Evolutionary conservation across 2,797 vertebrate genomes (phyloP).

Genomic region (Adelosebastes latens): DNA sequence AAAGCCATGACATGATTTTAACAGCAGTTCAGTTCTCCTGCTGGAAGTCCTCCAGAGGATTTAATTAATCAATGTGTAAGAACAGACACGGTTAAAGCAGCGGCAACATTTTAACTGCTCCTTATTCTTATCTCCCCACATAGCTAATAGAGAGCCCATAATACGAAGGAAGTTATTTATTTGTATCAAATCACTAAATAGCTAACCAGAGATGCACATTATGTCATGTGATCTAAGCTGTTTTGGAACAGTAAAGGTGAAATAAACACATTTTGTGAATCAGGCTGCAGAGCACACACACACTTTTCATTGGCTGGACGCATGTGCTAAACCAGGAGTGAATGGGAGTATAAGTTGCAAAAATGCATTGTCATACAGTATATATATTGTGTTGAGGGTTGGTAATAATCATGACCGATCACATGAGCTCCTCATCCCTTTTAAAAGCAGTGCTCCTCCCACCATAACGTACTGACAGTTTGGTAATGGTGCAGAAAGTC

Average conservation of each 20-base stretch:
- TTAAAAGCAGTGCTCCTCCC: neutral
- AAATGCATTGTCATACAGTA: neutral
- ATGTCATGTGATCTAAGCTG: neutral
- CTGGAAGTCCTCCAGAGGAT: neutral
- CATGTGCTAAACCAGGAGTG: neutral
- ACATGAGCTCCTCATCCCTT: neutral
- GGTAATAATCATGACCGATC: slow-evolving; percentile 1
- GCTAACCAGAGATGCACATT: neutral
- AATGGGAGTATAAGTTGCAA: neutral
- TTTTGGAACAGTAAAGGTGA: neutral
- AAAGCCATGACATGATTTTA: slow-evolving; percentile 18
- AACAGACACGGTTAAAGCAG: neutral
- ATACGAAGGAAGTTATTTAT: neutral
- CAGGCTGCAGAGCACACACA: neutral
- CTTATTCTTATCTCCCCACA: neutral
- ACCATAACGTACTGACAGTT: neutral
- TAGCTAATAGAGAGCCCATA: neutral
- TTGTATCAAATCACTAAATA: slow-evolving; percentile 8
- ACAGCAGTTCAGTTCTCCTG: neutral
- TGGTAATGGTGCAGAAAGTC: slow-evolving; percentile 2
- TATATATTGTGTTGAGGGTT: neutral
- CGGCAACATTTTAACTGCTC: neutral
- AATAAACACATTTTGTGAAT: neutral
- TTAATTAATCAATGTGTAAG: slow-evolving; percentile 22
- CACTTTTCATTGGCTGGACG: neutral